Conservation (phyloP, 2,797 vertebrate genomes). For the Sylvilagus floridanus region DNA sequence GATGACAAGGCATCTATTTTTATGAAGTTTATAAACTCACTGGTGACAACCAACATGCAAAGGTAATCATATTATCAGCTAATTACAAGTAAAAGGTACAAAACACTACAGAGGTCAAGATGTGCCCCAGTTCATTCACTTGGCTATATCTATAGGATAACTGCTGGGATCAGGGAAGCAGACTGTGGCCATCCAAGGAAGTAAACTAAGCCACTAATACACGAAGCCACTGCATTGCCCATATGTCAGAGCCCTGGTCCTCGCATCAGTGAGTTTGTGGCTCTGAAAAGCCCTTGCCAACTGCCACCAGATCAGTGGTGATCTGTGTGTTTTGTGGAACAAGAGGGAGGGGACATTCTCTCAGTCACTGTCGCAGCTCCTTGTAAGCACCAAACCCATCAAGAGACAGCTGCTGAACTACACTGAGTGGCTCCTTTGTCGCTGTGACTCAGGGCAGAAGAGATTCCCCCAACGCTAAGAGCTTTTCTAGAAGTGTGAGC, state of each 20-base stretch:
- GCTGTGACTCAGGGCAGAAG: conserved; percentile 20
- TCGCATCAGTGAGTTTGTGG: neutral
- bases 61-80: neutral
- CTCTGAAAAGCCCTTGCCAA: neutral
- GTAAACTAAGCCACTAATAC: neutral
- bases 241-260: neutral
- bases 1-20: neutral
- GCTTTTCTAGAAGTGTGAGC: neutral
- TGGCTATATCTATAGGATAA: neutral
- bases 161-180: neutral
- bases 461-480: neutral
- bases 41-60: neutral
- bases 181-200: neutral
- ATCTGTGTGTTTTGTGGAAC: neutral
- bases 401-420: neutral
- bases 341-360: neutral
- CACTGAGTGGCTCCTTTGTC: neutral
- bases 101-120: neutral
- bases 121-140: neutral
- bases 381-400: neutral
- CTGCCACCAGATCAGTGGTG: neutral
- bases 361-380: neutral
- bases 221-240: neutral
- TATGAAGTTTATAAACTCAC: neutral
- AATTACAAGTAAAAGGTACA: neutral